Evolutionary conservation across 2,888 invertebrate species (phyloP), one percentile per base, ranked within the genome.

Genomic region (Ischnus inquisitorius): DNA sequence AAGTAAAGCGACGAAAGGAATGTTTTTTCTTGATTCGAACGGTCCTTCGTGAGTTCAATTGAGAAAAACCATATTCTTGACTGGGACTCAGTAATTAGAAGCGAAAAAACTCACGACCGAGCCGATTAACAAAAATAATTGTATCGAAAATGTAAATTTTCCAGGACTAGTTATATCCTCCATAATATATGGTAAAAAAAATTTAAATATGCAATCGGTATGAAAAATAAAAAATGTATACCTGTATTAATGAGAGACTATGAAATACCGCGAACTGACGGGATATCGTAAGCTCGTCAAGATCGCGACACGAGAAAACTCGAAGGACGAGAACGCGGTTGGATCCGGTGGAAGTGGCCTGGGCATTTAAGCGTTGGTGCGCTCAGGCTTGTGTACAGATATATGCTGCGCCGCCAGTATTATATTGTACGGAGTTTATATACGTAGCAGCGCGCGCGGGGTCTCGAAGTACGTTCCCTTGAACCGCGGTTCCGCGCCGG

Each of bases 401-500:
- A 51, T 8, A 60, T 34, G 41, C 16, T 22, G 8, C 43, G 74
- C 79, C 12, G 2, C 1, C n/a, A 48, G n/a, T 68, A 46, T 39
- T 54, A 19, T 62, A 41, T 57, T 14, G 67, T 51, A 62, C n/a
- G 67, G 25, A 48, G 43, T 43, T 22, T 57, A 25, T 57, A 62
- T 22, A 46, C 75, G 83, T 51, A 79, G 80, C 72, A 80, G 84
- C 75, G 71, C 75, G 71, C 84, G 76, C 16, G 28, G 28, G 74
- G 67, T 77, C 78, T 79, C 81, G 67, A 79, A 82, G 78, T 86
- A 85, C 83, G 77, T 87, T 85, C 86, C 87, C 87, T 86, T 86
- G 87, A 86, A 86, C 86, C 86, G 83, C 85, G 85, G 83, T 79
- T 85, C 85, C 82, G 83, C 34, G 81, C 77, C 68, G 60, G 60